Conservation (phyloP, 1,140 invertebrate genomes). For the Ceratina australensis region DNA sequence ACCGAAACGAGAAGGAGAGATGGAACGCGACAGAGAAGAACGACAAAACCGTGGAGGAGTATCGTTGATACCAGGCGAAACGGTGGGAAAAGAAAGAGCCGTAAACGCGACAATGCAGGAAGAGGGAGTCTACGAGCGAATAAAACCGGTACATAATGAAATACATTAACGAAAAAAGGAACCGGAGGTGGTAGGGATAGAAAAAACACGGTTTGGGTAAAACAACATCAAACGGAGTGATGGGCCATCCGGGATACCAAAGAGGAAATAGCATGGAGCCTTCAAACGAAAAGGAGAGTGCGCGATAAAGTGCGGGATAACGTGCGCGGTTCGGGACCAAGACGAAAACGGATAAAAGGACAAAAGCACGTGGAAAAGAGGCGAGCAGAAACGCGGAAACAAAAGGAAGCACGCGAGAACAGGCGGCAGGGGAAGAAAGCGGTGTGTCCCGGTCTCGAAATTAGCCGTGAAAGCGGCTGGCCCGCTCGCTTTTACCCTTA, state of each 20-base stretch:
- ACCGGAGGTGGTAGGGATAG: no score
- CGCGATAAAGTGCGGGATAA: conserved; percentile 3
- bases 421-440: not conserved
- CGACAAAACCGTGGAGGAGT: not conserved
- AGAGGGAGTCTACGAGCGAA: not conserved
- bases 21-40: not conserved
- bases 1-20: not conserved
- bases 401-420: not conserved
- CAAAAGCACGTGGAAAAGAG: not conserved
- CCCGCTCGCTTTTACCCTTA: conserved; percentile 31
- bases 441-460: conserved; percentile 22
- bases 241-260: not conserved
- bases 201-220: not conserved
- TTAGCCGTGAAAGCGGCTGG: conserved; percentile 39
- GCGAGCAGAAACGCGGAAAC: not conserved
- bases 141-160: no score
- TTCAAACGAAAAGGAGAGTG: not conserved
- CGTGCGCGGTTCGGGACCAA: not conserved
- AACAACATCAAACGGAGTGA: not conserved
- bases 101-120: conserved; percentile 6
- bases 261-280: no score
- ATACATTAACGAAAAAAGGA: not conserved
- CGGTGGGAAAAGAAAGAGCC: not conserved
- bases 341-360: not conserved
- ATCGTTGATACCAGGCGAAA: conserved; percentile 1